Base-by-base conservation (phyloP, 2,113 vertebrate genomes). In the Triplophysa siluroides region DNA sequence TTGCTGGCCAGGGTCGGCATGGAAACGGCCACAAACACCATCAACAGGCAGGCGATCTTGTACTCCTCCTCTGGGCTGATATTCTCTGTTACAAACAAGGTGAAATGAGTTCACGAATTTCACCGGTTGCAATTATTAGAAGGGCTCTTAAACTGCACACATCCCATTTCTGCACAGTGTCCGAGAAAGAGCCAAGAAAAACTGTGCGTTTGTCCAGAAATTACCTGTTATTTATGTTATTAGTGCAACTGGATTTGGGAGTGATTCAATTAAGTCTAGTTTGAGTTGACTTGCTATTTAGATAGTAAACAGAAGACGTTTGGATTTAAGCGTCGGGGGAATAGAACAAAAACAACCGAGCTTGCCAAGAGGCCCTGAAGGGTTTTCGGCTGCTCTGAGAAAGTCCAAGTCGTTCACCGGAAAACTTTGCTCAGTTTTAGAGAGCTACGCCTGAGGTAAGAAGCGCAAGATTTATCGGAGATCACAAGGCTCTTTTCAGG, bases 51-150 rank as follows among this genome's bases (percentile, higher is more conserved):
- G 86, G 98, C 98, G 56, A 99, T 99, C 92, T 99, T 99, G 80
- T 99, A 99, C 88, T 99, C 98, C 88, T 99, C 98, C 92, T 99
- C 98, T 60, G 97, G 98, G 88, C 98, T 99, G 89, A 99, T 98
- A 83, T 98, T 99, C 88, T 99, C 98, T 99, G 86, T 83, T 85
- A 89, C 82, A 62, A 47, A 80, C 23, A 81, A 8, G 13, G 23
- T 18, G 24, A 80, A 71, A 4, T 52, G 24, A 58, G 56, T 23
- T 67, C 72, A 50, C 16, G 58, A 60, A 21, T 81, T 50, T 52
- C 23, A 62, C 33, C 7, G 7, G 50, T n/a, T 56, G 26, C 50
- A 47, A 72, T 56, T 72, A 50, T 13, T 41, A 16, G 76, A 45
- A 77, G 16, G 33, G 61, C 54, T 58, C 33, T 16, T 13, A 78